Evolutionary conservation across 1,140 invertebrate species (phyloP).

Genomic region (Drosophila sulfurigaster): DNA sequence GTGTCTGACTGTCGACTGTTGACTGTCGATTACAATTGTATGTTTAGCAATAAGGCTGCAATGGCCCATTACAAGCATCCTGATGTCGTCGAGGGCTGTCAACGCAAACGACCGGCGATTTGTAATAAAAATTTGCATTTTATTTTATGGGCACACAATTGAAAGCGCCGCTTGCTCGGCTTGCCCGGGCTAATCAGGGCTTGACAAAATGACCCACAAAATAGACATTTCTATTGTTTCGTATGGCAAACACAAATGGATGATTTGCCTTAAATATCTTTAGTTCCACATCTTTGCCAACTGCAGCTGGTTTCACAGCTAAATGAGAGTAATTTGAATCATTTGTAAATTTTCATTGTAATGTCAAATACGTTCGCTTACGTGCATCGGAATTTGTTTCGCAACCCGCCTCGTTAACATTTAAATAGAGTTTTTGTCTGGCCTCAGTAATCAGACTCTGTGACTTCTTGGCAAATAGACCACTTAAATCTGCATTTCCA

Average conservation of each 20-base stretch:
- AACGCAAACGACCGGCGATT: constrained; percentile 17
- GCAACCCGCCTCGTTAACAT: constrained; percentile 91
- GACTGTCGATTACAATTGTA: constrained; percentile 51
- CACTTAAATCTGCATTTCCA: constrained; percentile 87
- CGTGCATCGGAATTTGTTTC: constrained; percentile 91
- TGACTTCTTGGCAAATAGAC: constrained; percentile 86
- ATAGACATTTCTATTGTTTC: constrained; percentile 60
- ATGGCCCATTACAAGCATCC: constrained; percentile 21
- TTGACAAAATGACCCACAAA: constrained; percentile 73
- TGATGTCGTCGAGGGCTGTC: not conserved
- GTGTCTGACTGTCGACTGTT: constrained; percentile 2
- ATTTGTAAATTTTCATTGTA: not conserved
- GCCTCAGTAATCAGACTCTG: constrained; percentile 85
- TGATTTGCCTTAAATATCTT: constrained; percentile 71
- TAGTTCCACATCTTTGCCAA: constrained; percentile 46
- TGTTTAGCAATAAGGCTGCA: constrained; percentile 62
- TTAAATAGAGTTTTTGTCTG: constrained; percentile 90
- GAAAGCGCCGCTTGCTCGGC: not conserved
- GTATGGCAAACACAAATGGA: constrained; percentile 78
- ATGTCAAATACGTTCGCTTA: constrained; percentile 67
- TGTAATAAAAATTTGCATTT: constrained; percentile 17
- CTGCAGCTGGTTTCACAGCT: constrained; percentile 16
- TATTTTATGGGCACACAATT: constrained; percentile 5
- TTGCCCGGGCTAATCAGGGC: constrained; percentile 45
- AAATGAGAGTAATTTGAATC: constrained; percentile 12